Conservation (phyloP, 2,888 invertebrate species). For the Lutraria lutraria region DNA sequence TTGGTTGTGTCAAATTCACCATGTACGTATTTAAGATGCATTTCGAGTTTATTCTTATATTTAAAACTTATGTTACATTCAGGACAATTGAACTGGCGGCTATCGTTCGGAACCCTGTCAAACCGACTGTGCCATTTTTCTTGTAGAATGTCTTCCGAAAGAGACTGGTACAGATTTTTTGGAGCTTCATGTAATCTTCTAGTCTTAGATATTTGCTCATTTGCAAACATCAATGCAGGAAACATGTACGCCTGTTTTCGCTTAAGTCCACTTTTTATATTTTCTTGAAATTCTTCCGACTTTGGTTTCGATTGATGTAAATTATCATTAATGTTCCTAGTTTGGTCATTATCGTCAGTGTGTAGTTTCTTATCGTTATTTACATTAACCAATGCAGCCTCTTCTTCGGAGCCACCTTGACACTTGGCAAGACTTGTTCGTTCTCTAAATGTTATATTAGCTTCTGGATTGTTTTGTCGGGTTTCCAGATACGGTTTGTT, state of each 20-base stretch:
- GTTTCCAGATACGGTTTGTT: neutral
- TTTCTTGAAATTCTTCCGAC: neutral
- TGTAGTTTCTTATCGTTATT: neutral
- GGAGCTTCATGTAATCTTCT: neutral
- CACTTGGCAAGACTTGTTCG: neutral
- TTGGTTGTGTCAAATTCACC: neutral
- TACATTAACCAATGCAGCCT: neutral
- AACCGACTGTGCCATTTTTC: slow-evolving; percentile 22
- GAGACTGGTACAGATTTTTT: neutral
- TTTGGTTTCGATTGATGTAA: neutral
- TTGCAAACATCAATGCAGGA: neutral
- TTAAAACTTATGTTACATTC: slow-evolving; percentile 22
- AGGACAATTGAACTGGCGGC: slow-evolving; percentile 14
- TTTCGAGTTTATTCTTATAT: slow-evolving; percentile 32
- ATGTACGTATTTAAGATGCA: slow-evolving; percentile 15
- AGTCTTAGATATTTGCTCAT: neutral
- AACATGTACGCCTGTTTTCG: neutral
- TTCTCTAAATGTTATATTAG: neutral
- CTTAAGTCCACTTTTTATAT: neutral
- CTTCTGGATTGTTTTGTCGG: neutral
- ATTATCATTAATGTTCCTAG: neutral
- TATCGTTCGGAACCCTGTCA: neutral
- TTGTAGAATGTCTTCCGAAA: slow-evolving; percentile 15
- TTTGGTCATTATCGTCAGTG: neutral
- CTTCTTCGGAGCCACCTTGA: neutral